These are phyloP conservation scores for Rhyacophila brunnea DNA, from an alignment of 1,140 invertebrate species.

Conservation along the genomic window DNA sequence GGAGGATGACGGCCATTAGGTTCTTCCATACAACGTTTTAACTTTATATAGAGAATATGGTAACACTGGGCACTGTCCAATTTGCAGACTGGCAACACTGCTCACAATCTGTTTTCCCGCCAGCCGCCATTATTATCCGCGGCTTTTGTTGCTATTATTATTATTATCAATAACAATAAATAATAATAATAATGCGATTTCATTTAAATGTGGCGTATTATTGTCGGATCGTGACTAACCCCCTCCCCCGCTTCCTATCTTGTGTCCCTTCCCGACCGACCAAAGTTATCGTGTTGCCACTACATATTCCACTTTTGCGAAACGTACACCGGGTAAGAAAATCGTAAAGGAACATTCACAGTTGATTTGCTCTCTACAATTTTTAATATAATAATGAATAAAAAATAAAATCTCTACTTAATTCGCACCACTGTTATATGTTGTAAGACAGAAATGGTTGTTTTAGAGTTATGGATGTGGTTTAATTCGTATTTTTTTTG, in stretches of 20 bases:
- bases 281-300: too few species aligned
- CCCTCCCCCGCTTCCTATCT: constrained; percentile 1
- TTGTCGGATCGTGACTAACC: constrained; percentile 18
- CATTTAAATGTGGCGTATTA: constrained; percentile 26
- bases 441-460: too few species aligned
- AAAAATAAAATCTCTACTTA: too few species aligned
- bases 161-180: constrained; percentile 25
- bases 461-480: too few species aligned
- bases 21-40: not conserved
- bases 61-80: not conserved
- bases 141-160: constrained; percentile 1
- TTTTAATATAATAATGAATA: too few species aligned
- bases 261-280: not conserved
- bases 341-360: too few species aligned
- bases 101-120: not conserved
- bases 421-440: too few species aligned
- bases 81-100: not conserved
- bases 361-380: too few species aligned
- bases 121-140: constrained; percentile 9
- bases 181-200: constrained; percentile 25
- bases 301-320: too few species aligned
- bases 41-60: not conserved
- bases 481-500: too few species aligned
- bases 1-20: not conserved
- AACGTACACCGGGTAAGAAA: too few species aligned